These are phyloP conservation scores for Drosophila grimshawi DNA, from an alignment of 1,140 invertebrate species.

Conservation along the genomic window DNA sequence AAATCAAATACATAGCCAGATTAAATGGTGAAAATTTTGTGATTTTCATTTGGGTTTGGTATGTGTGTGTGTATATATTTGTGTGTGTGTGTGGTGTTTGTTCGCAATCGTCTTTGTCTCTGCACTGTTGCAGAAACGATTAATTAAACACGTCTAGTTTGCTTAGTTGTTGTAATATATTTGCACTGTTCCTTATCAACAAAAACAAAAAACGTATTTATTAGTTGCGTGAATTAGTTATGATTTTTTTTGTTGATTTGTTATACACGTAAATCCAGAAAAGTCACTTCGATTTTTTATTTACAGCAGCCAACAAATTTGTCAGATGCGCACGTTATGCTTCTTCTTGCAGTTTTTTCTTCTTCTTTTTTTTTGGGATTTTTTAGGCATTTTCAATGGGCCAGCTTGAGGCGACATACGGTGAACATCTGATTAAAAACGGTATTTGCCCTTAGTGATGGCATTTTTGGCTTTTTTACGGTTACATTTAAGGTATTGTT, in stretches of 20 bases:
- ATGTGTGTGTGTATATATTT: constrained; percentile 9
- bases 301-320: constrained; percentile 47
- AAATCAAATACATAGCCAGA: constrained; percentile 26
- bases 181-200: not conserved
- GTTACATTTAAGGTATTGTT: not conserved
- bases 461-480: not conserved
- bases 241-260: constrained; percentile 28
- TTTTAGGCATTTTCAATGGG: constrained; percentile 35
- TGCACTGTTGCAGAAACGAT: constrained; percentile 39
- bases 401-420: constrained; percentile 29
- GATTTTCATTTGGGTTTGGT: constrained; percentile 45
- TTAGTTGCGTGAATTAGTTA: not conserved
- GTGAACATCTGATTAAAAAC: constrained; percentile 44
- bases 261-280: constrained; percentile 27
- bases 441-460: constrained; percentile 10
- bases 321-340: constrained; percentile 57
- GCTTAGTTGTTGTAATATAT: not conserved
- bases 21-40: constrained; percentile 49
- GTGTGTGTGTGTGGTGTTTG: constrained; percentile 32
- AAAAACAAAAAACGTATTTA: constrained; percentile 4
- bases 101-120: constrained; percentile 34
- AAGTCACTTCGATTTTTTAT: constrained; percentile 64
- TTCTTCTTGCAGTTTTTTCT: constrained; percentile 39
- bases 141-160: constrained; percentile 13
- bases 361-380: constrained; percentile 10